These are phyloP conservation scores for Phyllotreta cruciferae DNA, from an alignment of 2,888 invertebrate genomes.

Conservation along the genomic window DNA sequence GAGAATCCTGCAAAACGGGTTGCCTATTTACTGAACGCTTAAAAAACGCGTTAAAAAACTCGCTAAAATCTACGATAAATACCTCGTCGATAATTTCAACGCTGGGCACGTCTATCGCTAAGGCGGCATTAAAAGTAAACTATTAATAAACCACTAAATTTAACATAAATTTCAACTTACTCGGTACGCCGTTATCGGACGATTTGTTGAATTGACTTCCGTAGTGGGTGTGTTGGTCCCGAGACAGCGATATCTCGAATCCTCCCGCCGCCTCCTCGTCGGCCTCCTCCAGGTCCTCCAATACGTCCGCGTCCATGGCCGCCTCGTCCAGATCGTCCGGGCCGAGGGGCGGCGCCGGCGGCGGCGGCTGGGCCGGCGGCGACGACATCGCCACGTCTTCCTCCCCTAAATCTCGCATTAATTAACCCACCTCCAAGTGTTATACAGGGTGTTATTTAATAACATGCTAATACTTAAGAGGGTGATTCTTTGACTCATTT, in stretches of 20 bases:
- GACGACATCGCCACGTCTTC: slow-evolving; percentile 25
- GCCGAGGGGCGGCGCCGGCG: slow-evolving; percentile 35
- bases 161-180: too few relatives aligned
- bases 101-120: slow-evolving; percentile 53
- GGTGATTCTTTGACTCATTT: too few relatives aligned
- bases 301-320: slow-evolving; percentile 52
- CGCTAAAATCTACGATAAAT: slow-evolving; percentile 23
- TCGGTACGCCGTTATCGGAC: slow-evolving; percentile 39
- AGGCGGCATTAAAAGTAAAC: slow-evolving; percentile 34
- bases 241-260: slow-evolving; percentile 76
- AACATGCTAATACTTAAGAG: too few relatives aligned
- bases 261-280: slow-evolving; percentile 42
- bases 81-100: slow-evolving; percentile 58
- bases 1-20: slow-evolving; percentile 36
- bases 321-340: slow-evolving; percentile 19
- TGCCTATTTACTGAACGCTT: neutral
- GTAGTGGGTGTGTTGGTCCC: slow-evolving; percentile 76
- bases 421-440: too few relatives aligned
- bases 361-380: slow-evolving; percentile 44
- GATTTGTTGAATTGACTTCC: slow-evolving; percentile 70
- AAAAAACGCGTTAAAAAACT: neutral
- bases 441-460: too few relatives aligned
- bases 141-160: too few relatives aligned
- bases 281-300: slow-evolving; percentile 54
- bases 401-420: too few relatives aligned